A percentile compares a stretch with the other conserved stretches of the same genome.
Evolutionary conservation across 2,113 vertebrate species (phyloP).

Genomic region (Seriola aureovittata): DNA sequence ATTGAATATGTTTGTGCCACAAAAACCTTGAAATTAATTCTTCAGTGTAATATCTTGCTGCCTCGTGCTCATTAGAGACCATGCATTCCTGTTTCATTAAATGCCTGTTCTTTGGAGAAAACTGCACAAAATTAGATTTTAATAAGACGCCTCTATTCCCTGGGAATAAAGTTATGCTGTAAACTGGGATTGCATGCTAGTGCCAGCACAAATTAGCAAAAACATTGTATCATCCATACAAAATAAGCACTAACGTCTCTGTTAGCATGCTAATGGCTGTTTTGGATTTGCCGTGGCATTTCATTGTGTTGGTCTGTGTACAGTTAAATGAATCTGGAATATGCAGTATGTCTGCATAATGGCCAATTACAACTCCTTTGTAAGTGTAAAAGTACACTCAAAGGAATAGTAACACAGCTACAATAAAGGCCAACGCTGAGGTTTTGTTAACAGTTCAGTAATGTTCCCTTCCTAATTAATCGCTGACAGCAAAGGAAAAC

Average conservation of each 20-base stretch:
- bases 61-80: constrained; percentile 67
- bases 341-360: constrained; percentile 60
- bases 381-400: constrained; percentile 65
- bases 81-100: constrained; percentile 69
- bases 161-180: constrained; percentile 53
- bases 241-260: constrained; percentile 63
- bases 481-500: constrained; percentile 28
- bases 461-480: constrained; percentile 50
- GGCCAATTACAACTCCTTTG: constrained; percentile 74
- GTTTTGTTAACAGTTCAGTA: constrained; percentile 45
- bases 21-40: constrained; percentile 36
- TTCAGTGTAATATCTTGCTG: constrained; percentile 43
- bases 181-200: constrained; percentile 67
- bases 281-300: constrained; percentile 61
- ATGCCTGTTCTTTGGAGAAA: constrained; percentile 70
- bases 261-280: constrained; percentile 74
- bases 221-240: constrained; percentile 54
- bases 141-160: constrained; percentile 69
- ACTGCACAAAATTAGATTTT: constrained; percentile 71
- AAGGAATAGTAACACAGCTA: constrained; percentile 56
- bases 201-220: constrained; percentile 72
- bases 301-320: constrained; percentile 58
- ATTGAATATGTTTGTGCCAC: constrained; percentile 31
- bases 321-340: constrained; percentile 61
- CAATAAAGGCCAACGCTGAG: constrained; percentile 48